phyloP scores from a whole-genome alignment of 2,797 vertebrate genomes.

The Momotus momota region DNA sequence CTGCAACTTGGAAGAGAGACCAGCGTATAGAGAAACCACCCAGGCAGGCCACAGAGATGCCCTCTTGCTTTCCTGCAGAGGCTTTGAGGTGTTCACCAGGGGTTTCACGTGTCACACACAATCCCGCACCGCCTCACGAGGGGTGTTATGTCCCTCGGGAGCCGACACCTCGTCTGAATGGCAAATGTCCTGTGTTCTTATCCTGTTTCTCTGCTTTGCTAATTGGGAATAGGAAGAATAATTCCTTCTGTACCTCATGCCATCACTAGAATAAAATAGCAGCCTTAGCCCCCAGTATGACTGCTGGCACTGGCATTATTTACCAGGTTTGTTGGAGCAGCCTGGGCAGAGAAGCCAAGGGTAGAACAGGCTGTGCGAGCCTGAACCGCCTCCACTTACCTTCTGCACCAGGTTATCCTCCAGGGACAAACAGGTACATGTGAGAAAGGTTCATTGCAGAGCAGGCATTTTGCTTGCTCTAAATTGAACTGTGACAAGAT shows the following conservation, averaged over 20 bases:
- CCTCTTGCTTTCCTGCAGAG: neutral
- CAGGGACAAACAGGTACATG: neutral
- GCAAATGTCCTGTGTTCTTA: neutral
- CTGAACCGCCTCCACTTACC: fast-evolving
- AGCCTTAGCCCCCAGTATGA: neutral
- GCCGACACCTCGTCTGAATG: neutral
- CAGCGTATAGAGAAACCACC: neutral
- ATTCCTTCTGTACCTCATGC: neutral
- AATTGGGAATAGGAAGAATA: neutral
- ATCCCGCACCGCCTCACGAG: neutral
- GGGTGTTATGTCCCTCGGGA: neutral
- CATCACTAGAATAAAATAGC: neutral
- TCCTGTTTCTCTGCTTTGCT: neutral
- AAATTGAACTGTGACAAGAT: neutral
- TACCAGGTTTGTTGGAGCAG: neutral
- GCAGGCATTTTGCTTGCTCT: neutral
- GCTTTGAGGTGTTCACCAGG: neutral
- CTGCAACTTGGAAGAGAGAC: neutral
- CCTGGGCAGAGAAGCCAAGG: neutral
- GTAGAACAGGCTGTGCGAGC: neutral
- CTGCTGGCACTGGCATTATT: neutral
- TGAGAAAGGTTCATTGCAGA: neutral
- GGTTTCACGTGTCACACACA: neutral
- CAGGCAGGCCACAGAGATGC: neutral
- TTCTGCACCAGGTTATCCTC: neutral